Evolutionary conservation across 2,113 vertebrate genomes (phyloP).

Genomic region (Rhinopomastus cyanomelas): DNA sequence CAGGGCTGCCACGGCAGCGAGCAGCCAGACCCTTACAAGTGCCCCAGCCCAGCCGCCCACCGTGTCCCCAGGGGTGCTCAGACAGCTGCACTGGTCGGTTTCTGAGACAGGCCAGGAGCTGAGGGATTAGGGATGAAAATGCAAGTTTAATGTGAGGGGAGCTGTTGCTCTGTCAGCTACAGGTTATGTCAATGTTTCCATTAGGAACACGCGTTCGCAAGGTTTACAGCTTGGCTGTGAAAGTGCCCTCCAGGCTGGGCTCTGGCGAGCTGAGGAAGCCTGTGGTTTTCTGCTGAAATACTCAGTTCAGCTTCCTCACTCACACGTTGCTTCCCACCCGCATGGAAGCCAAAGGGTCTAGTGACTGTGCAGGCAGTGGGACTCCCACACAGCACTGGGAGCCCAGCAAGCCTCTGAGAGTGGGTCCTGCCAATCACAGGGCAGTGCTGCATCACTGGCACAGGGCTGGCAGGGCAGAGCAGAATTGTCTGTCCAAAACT

Average conservation of each 20-base stretch:
- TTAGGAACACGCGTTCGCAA: slow-evolving; percentile 54
- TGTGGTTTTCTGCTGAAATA: slow-evolving; percentile 22
- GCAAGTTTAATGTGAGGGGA: slow-evolving; percentile 21
- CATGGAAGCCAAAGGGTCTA: not conserved
- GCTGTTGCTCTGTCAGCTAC: slow-evolving; percentile 54
- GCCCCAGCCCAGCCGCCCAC: not conserved
- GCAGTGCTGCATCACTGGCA: not conserved
- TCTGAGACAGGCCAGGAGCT: not conserved
- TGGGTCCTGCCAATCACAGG: not conserved
- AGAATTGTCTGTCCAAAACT: not conserved
- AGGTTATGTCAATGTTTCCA: slow-evolving; percentile 77
- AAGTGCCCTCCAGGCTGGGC: slow-evolving; percentile 64
- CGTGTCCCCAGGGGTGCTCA: not conserved
- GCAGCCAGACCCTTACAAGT: fast-evolving
- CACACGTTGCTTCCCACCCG: not conserved
- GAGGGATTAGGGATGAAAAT: slow-evolving; percentile 15
- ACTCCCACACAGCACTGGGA: not conserved
- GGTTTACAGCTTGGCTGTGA: slow-evolving; percentile 70
- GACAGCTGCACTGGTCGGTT: not conserved
- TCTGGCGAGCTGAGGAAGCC: slow-evolving; percentile 45
- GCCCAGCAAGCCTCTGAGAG: not conserved
- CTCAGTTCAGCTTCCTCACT: slow-evolving; percentile 22
- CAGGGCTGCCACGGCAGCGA: fast-evolving
- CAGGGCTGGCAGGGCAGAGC: not conserved
- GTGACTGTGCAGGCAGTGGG: not conserved